These are phyloP conservation scores for Neomicropteryx cornuta DNA, from an alignment of 1,140 invertebrate species.

Conservation along the genomic window DNA sequence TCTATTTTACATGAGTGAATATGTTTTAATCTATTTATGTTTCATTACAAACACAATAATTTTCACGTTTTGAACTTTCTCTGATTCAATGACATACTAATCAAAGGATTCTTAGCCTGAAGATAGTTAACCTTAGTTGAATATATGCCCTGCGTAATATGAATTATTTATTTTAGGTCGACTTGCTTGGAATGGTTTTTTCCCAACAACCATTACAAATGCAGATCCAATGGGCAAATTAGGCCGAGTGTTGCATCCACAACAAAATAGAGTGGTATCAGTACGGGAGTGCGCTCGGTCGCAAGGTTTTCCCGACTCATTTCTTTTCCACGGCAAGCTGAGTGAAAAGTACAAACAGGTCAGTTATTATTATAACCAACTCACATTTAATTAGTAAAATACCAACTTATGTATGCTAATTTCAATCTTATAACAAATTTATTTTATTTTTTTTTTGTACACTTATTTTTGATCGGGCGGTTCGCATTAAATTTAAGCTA, in stretches of 20 bases:
- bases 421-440: too few relatives aligned
- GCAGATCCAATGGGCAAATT: slow-evolving; percentile 78
- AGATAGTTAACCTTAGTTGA: not conserved
- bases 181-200: slow-evolving; percentile 66
- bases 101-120: not conserved
- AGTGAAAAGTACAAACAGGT: slow-evolving; percentile 65
- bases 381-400: not conserved
- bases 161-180: slow-evolving; percentile 30
- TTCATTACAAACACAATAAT: not conserved
- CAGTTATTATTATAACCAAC: slow-evolving; percentile 1
- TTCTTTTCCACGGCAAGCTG: slow-evolving; percentile 56
- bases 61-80: not conserved
- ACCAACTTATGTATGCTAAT: not conserved
- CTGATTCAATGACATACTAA: not conserved
- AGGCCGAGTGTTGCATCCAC: slow-evolving; percentile 60
- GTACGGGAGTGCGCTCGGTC: slow-evolving; percentile 70
- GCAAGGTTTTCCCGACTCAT: slow-evolving; percentile 69
- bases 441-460: not conserved
- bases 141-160: not conserved
- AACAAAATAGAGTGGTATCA: slow-evolving; percentile 62
- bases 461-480: not conserved
- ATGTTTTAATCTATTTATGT: too few relatives aligned
- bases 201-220: slow-evolving; percentile 65
- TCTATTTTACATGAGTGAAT: not conserved
- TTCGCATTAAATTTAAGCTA: not conserved